Conservation (phyloP, 2,113 vertebrate species). For the Podarcis cretensis region DNA sequence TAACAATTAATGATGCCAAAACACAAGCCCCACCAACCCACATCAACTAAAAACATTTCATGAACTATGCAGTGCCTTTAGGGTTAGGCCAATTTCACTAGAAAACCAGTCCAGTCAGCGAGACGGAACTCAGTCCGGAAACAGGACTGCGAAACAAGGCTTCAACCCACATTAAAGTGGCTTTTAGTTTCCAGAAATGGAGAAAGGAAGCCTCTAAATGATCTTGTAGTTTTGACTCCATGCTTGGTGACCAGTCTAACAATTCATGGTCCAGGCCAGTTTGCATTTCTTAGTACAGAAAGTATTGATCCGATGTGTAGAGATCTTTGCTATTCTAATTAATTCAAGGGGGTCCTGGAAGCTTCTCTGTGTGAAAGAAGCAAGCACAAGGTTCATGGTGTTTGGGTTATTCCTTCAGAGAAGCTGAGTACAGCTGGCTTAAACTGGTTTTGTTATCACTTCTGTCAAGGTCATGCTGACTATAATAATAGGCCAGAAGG, state of each 20-base stretch:
- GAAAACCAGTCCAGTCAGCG: background rate
- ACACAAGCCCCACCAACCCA: slow-evolving; percentile 45
- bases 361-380: too few species aligned
- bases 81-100: background rate
- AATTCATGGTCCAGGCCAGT: background rate
- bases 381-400: too few species aligned
- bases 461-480: too few species aligned
- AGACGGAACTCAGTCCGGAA: background rate
- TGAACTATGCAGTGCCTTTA: slow-evolving; percentile 15
- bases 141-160: slow-evolving; percentile 31
- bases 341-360: too few species aligned
- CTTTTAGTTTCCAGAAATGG: background rate
- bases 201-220: background rate
- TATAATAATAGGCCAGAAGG: too few species aligned
- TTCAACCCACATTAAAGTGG: slow-evolving; percentile 10
- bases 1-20: slow-evolving; percentile 59
- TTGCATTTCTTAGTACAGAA: too few species aligned
- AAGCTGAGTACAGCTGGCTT: too few species aligned
- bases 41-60: slow-evolving; percentile 40
- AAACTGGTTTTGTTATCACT: too few species aligned
- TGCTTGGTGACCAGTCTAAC: background rate
- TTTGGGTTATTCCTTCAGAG: too few species aligned
- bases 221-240: background rate
- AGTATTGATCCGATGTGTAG: too few species aligned
- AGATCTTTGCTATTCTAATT: too few species aligned